phyloP scores from a whole-genome alignment of 2,797 vertebrate genomes.

The Morelia viridis region DNA sequence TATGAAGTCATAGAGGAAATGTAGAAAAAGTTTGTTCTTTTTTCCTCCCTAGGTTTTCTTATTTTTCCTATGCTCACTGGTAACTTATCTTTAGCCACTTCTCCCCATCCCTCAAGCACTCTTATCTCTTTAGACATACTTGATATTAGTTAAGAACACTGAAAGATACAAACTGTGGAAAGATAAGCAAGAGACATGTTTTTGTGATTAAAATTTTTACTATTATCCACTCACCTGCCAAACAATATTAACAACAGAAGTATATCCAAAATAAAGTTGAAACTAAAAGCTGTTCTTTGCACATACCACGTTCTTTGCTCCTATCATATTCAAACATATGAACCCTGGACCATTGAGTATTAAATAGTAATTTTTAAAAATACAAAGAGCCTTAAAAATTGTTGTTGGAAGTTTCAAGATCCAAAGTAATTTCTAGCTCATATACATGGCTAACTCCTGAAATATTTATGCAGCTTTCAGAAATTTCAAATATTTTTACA shows the following conservation, averaged over 20 bases:
- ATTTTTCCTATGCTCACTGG: neutral
- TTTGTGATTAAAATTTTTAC: neutral
- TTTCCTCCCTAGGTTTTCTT: neutral
- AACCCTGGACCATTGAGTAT: neutral
- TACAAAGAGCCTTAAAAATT: neutral
- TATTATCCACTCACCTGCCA: neutral
- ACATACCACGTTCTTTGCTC: neutral
- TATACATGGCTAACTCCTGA: neutral
- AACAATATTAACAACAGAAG: neutral
- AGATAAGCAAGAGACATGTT: neutral
- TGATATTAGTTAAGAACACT: neutral
- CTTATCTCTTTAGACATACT: neutral
- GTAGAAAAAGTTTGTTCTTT: neutral
- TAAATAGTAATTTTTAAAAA: neutral
- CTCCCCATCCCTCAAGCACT: neutral
- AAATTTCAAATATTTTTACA: conserved; percentile 6
- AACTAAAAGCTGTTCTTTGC: neutral
- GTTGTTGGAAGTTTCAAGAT: neutral
- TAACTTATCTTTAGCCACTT: neutral
- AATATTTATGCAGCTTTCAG: neutral
- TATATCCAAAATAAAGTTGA: neutral
- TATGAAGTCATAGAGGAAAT: neutral
- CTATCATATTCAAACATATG: neutral
- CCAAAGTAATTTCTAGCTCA: neutral
- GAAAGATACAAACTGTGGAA: neutral